Evolutionary conservation across 2,888 invertebrate species (phyloP).

Genomic region (Boloria euphrosyne): DNA sequence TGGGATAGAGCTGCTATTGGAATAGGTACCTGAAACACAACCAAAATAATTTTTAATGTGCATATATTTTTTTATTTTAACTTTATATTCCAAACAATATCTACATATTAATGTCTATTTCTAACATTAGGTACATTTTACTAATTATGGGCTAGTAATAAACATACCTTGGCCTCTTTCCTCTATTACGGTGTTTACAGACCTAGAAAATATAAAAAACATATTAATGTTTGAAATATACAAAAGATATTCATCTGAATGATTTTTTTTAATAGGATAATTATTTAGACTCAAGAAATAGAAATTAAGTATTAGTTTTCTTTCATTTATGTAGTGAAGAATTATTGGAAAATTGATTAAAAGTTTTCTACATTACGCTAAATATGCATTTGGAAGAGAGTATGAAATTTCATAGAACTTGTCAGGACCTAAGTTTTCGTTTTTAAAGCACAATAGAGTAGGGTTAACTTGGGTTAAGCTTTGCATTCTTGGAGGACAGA

Average conservation of each 20-base stretch:
- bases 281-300: not conserved
- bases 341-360: not conserved
- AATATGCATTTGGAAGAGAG: not conserved
- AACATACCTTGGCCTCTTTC: constrained; percentile 57
- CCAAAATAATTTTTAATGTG: not conserved
- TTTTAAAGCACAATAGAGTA: constrained; percentile 15
- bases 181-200: constrained; percentile 66
- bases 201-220: constrained; percentile 64
- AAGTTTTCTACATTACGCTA: not conserved
- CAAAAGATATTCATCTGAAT: not conserved
- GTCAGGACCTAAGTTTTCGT: not conserved
- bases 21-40: constrained; percentile 43
- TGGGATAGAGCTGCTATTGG: constrained; percentile 40
- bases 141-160: not conserved
- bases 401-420: not conserved
- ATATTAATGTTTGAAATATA: constrained; percentile 28
- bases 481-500: constrained; percentile 64
- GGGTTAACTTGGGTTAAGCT: constrained; percentile 50
- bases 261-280: not conserved
- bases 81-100: not conserved
- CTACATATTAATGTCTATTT: not conserved
- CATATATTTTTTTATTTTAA: not conserved
- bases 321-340: not conserved
- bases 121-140: not conserved
- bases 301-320: not conserved